Evolutionary conservation across 2,113 vertebrate species (phyloP).

Genomic region (Chlorodrepanis virens): DNA sequence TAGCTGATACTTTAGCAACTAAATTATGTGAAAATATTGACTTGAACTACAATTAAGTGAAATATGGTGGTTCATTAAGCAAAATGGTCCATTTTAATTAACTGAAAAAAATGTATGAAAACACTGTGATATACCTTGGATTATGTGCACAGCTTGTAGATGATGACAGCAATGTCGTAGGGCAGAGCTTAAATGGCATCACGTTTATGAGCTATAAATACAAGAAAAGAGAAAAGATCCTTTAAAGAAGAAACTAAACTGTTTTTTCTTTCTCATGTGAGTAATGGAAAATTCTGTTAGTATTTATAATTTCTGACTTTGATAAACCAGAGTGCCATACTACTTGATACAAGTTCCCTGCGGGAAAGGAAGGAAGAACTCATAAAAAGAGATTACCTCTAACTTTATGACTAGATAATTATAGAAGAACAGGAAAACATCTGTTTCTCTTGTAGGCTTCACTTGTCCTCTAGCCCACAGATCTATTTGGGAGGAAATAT

Average conservation of each 20-base stretch:
- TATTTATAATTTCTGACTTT: neutral
- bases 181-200: neutral
- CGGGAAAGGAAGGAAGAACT: neutral
- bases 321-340: neutral
- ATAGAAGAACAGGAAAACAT: neutral
- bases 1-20: neutral
- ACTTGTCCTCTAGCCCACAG: neutral
- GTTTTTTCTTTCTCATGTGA: neutral
- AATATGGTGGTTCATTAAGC: neutral
- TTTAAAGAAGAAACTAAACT: neutral
- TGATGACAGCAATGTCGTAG: neutral
- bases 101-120: neutral
- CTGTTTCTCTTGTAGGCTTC: neutral
- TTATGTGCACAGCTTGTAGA: neutral
- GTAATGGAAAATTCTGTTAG: neutral
- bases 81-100: neutral
- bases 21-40: neutral
- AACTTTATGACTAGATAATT: neutral
- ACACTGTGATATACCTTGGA: neutral
- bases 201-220: neutral
- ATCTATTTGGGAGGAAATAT: neutral
- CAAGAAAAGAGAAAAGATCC: neutral
- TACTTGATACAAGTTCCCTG: neutral
- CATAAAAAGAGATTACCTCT: neutral
- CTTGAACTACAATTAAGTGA: neutral